Evolutionary conservation across 2,888 invertebrate species (phyloP), one percentile per base, ranked within the genome.

Genomic region (Junonia oenone): DNA sequence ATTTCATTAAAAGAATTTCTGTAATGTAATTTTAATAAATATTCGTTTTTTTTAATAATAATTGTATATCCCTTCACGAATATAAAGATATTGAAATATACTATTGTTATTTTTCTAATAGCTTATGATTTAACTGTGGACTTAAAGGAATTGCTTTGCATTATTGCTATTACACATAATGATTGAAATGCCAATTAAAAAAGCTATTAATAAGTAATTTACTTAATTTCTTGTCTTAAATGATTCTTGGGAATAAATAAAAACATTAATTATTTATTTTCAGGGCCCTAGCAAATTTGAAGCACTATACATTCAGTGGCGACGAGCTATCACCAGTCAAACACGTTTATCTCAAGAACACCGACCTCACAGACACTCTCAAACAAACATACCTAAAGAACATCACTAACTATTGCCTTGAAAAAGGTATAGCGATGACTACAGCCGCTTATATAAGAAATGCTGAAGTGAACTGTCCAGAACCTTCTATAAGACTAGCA

Each of bases 401-500:
- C 65, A 92, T 96, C 40, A 92, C 94, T 11, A 90, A 91, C 22
- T 91, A 91, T 90, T 94, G 94, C 63, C 85, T 94, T 58, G 88
- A 92, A 19, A 91, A 91, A 55, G 93, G 94, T 19, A 84, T 97
- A 8, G 96, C 95, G 1, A 72, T 96, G 38, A 91, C 94, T 0
- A 87, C 93, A 1, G 93, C 96, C 0, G 91, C 93, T 2, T 96
- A 96, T 72, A 81, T 97, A 29, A 87, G 93, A 29, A 89, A 92
- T 11, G 85, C 91, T 0, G 97, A 97, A 71, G 83, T 87, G 6
- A 82, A 91, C 45, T 88, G 92, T 27, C 94, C 94, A 0, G 92
- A 92, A 61, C 94, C 95, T 0, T 95, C 95, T 58, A 92, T 97
- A 45, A 91, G 96, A 45, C 75, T 97, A 37, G 92, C 94, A 0